These are phyloP conservation scores for Amphimedon queenslandica DNA, from an alignment of 37 sponge, comb jelly and placozoan genomes.

Conservation along the genomic window DNA sequence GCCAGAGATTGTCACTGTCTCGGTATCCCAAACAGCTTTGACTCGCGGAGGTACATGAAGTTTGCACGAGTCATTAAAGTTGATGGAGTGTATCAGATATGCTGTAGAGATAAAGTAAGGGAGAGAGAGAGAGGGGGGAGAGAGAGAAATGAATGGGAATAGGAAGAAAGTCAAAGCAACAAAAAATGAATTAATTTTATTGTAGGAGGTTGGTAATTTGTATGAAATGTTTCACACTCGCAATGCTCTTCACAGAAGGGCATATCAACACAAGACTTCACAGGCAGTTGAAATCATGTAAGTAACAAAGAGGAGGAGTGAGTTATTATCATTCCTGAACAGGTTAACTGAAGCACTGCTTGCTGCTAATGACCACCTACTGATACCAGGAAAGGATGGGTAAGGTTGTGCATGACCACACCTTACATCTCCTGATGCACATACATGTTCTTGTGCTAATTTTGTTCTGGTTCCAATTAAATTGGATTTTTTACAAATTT, in stretches of 20 bases:
- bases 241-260: constrained; percentile 72
- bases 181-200: too few relatives aligned
- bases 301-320: background rate
- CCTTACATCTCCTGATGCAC: too few relatives aligned
- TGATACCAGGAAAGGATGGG: constrained; percentile 50
- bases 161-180: too few relatives aligned
- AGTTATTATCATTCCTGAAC: too few relatives aligned
- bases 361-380: constrained; percentile 53
- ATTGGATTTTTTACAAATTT: too few relatives aligned
- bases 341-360: constrained; percentile 72
- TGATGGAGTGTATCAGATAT: constrained; percentile 70
- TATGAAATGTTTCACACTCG: constrained; percentile 98
- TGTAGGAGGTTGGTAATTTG: constrained; percentile 84
- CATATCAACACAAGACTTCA: constrained; percentile 93
- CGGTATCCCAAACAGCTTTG: constrained; percentile 86
- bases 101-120: constrained; percentile 80
- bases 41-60: constrained; percentile 68
- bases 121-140: too few relatives aligned
- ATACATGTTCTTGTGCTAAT: too few relatives aligned
- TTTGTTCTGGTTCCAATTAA: too few relatives aligned
- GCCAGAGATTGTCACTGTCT: constrained; percentile 88
- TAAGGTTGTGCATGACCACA: constrained; percentile 10
- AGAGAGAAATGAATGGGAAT: too few relatives aligned
- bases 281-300: constrained; percentile 81
- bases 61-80: constrained; percentile 82